Evolutionary conservation across 2,888 invertebrate genomes (phyloP).

Genomic region (Tenthredo amoena): DNA sequence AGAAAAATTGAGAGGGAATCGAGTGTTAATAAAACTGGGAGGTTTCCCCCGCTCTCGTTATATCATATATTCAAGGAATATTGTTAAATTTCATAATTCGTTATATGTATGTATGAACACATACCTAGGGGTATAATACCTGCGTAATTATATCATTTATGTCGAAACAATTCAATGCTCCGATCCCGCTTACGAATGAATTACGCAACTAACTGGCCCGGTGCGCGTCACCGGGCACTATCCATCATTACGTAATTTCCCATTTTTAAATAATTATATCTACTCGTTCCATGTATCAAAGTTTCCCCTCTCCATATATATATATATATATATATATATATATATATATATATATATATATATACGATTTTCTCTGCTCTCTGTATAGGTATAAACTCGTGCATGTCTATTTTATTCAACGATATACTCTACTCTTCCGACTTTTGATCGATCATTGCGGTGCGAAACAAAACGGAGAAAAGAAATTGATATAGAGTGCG

Average conservation of each 20-base stretch:
- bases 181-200: conserved; percentile 3
- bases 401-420: too few species aligned
- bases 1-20: background rate
- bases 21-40: background rate
- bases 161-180: conserved; percentile 7
- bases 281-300: background rate
- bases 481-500: too few species aligned
- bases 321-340: too few species aligned
- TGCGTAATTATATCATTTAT: background rate
- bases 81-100: background rate
- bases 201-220: conserved; percentile 18
- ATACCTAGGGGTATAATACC: background rate
- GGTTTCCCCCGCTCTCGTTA: too few species aligned
- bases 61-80: too few species aligned
- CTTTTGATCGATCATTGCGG: too few species aligned
- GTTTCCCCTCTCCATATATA: background rate
- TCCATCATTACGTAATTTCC: conserved; percentile 32
- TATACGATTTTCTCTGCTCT: background rate
- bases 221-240: background rate
- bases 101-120: background rate
- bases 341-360: fast-evolving
- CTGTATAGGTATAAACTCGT: background rate
- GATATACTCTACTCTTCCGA: too few species aligned
- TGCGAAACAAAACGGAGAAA: too few species aligned
- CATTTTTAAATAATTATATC: conserved; percentile 32